Conservation (phyloP, 2,797 vertebrate genomes). For the Graptemys geographica region DNA sequence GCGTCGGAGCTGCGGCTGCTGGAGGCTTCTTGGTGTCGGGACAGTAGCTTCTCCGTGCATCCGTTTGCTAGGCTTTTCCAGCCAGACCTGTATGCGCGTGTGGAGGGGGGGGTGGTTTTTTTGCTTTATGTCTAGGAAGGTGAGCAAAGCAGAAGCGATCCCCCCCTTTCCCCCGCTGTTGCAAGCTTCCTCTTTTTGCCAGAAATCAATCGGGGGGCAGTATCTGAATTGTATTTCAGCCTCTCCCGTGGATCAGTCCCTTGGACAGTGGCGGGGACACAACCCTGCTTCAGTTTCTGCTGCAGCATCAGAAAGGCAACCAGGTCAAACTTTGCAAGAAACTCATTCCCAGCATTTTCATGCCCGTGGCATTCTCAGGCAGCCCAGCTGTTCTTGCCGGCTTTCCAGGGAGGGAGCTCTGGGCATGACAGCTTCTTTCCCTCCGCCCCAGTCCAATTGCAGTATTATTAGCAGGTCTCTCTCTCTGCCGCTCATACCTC, state of each 20-base stretch:
- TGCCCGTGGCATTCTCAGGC: not conserved
- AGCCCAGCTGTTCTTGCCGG: slow-evolving; percentile 31
- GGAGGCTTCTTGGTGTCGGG: not conserved
- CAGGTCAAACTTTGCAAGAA: slow-evolving; percentile 85
- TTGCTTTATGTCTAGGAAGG: slow-evolving; percentile 8
- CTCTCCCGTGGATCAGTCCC: not conserved
- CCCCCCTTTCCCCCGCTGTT: slow-evolving; percentile 35
- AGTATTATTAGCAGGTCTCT: not conserved
- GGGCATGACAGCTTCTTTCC: not conserved
- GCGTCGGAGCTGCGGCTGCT: slow-evolving; percentile 12
- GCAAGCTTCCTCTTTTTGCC: slow-evolving; percentile 44
- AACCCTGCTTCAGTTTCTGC: slow-evolving; percentile 35
- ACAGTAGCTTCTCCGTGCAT: slow-evolving; percentile 12
- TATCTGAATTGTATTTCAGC: not conserved
- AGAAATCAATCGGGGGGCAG: not conserved
- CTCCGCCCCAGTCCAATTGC: not conserved
- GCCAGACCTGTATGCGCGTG: not conserved
- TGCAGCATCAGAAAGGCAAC: slow-evolving; percentile 80
- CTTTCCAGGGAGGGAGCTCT: not conserved
- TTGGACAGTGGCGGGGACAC: not conserved
- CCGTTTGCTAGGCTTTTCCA: not conserved
- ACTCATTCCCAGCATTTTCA: slow-evolving; percentile 32
- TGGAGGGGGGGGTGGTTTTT: not conserved
- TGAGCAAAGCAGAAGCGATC: slow-evolving; percentile 40
- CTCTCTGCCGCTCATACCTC: slow-evolving; percentile 3